Percentiles rank a stretch among this genome's conserved stretches.
Evolutionary conservation across 2,888 invertebrate genomes (phyloP).

Genomic region (Tanytarsus gracilentus): DNA sequence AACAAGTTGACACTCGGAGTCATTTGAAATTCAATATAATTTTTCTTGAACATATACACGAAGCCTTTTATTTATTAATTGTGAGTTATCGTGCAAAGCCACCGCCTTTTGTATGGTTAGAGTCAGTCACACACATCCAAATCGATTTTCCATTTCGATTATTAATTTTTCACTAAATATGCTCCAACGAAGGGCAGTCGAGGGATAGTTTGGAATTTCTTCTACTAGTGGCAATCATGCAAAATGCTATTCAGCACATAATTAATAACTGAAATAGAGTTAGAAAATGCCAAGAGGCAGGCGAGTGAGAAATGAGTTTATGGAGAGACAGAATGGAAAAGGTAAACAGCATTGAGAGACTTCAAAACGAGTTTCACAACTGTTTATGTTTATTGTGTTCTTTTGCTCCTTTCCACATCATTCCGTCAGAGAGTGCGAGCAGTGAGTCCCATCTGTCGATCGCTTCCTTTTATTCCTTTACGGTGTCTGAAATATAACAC

Average conservation of each 20-base stretch:
- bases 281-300: not conserved
- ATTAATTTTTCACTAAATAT: constrained; percentile 15
- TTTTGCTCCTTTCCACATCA: not conserved
- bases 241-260: constrained; percentile 27
- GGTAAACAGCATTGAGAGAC: not conserved
- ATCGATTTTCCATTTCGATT: constrained; percentile 26
- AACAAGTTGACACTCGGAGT: not conserved
- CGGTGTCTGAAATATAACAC: not conserved
- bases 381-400: not conserved
- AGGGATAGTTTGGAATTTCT: not conserved
- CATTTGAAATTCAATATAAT: not conserved
- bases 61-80: constrained; percentile 15
- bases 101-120: not conserved
- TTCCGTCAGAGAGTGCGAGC: not conserved
- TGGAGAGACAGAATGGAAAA: not conserved
- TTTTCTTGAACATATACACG: too few relatives aligned
- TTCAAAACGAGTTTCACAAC: not conserved
- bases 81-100: constrained; percentile 8
- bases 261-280: constrained; percentile 8
- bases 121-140: too few relatives aligned
- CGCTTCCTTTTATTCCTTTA: constrained; percentile 16
- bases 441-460: constrained; percentile 23
- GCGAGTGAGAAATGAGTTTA: not conserved
- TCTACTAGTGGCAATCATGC: constrained; percentile 16
- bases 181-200: not conserved